Conservation (phyloP, 2,888 invertebrate species). For the Xylota sylvarum region DNA sequence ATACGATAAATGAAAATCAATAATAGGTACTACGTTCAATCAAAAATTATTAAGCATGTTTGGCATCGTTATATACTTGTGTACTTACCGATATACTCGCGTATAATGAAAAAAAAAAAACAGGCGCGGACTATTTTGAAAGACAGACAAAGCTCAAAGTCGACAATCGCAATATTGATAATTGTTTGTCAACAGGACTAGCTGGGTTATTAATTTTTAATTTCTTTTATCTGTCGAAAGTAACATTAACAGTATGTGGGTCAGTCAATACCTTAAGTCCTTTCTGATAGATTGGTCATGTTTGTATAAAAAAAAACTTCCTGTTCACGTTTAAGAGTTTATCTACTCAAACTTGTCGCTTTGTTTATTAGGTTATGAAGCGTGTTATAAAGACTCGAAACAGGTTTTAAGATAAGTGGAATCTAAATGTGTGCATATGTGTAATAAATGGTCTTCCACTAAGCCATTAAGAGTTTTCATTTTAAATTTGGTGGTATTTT, state of each 20-base stretch:
- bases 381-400: too few species aligned
- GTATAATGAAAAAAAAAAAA: neutral
- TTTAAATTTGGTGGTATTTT: too few species aligned
- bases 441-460: too few species aligned
- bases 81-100: neutral
- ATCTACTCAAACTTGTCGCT: neutral
- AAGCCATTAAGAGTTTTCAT: too few species aligned
- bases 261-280: neutral
- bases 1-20: slow-evolving; percentile 13
- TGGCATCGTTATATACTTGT: neutral
- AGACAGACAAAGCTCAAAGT: neutral
- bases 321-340: neutral
- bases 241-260: neutral
- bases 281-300: neutral
- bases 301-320: neutral
- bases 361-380: too few species aligned
- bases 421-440: too few species aligned
- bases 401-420: too few species aligned
- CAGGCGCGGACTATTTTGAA: neutral
- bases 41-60: neutral
- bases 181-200: slow-evolving; percentile 20
- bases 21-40: slow-evolving; percentile 1
- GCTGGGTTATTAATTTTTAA: neutral
- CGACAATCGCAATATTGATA: slow-evolving; percentile 1
- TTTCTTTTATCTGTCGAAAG: slow-evolving; percentile 3